Evolutionary conservation across 2,113 vertebrate species (phyloP).

Genomic region (Eretmochelys imbricata): DNA sequence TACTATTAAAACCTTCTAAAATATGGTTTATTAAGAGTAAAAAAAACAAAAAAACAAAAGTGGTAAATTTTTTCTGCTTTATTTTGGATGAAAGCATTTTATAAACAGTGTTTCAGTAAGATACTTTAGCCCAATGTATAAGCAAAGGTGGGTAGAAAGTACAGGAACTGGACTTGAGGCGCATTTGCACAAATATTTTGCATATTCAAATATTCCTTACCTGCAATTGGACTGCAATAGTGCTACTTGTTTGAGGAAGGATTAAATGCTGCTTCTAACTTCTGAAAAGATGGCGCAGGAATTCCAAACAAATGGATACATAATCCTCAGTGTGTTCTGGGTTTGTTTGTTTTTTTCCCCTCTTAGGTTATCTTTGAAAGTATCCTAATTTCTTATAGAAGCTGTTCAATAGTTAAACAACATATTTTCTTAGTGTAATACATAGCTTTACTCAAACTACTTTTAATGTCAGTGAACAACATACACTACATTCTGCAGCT

Average conservation of each 20-base stretch:
- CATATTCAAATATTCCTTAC: neutral
- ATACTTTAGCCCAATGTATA: neutral
- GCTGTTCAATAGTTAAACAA: neutral
- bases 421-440: neutral
- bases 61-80: neutral
- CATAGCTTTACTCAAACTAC: neutral
- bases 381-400: neutral
- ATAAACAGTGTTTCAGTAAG: neutral
- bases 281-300: neutral
- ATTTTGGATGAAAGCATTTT: neutral
- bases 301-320: neutral
- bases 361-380: neutral
- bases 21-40: neutral
- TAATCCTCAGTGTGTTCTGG: neutral
- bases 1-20: too few relatives aligned
- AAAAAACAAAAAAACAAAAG: neutral
- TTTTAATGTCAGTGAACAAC: slow-evolving; percentile 50
- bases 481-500: slow-evolving; percentile 38
- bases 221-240: neutral
- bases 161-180: neutral
- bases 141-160: too few relatives aligned
- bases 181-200: neutral
- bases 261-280: neutral
- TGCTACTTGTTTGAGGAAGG: neutral
- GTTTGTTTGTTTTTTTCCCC: neutral